Percentiles rank a stretch among this genome's conserved stretches.
Conservation (phyloP, 1,140 invertebrate species). For the Carcinoscorpius rotundicauda region DNA sequence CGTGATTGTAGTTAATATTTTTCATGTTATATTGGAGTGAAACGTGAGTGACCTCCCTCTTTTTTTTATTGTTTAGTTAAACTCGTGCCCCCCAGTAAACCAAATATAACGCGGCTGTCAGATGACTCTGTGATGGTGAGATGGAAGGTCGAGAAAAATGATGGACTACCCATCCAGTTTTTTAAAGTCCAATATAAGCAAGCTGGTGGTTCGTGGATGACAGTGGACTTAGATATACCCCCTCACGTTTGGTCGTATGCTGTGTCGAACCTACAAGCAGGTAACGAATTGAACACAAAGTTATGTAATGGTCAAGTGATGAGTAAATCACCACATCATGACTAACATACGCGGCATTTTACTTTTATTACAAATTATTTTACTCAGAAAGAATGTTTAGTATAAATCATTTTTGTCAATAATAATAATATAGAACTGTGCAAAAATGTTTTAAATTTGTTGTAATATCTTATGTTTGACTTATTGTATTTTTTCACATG, state of each 20-base stretch:
- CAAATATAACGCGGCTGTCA: constrained; percentile 67
- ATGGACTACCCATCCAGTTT: constrained; percentile 66
- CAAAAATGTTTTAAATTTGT: too few species aligned
- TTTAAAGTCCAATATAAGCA: constrained; percentile 82
- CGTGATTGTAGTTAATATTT: constrained; percentile 1
- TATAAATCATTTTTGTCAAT: too few species aligned
- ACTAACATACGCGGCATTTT: too few species aligned
- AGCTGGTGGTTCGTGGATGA: constrained; percentile 53
- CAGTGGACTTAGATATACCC: constrained; percentile 64
- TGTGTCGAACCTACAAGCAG: constrained; percentile 55
- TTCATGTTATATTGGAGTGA: constrained; percentile 13
- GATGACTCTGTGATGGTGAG: constrained; percentile 85
- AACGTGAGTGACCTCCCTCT: too few species aligned
- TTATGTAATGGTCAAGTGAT: too few species aligned
- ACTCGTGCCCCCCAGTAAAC: constrained; percentile 70
- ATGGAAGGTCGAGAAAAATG: constrained; percentile 67
- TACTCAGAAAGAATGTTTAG: too few species aligned
- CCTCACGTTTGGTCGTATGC: constrained; percentile 57
- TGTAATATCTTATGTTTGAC: too few species aligned
- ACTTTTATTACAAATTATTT: too few species aligned
- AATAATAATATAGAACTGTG: too few species aligned
- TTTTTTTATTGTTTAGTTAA: constrained; percentile 35
- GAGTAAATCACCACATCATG: too few species aligned
- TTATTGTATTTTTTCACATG: too few species aligned
- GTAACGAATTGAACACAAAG: constrained; percentile 30